A percentile compares a stretch with the other conserved stretches of the same genome.
phyloP scores from a whole-genome alignment of 1,140 invertebrate genomes.

The Agraylea sexmaculata region DNA sequence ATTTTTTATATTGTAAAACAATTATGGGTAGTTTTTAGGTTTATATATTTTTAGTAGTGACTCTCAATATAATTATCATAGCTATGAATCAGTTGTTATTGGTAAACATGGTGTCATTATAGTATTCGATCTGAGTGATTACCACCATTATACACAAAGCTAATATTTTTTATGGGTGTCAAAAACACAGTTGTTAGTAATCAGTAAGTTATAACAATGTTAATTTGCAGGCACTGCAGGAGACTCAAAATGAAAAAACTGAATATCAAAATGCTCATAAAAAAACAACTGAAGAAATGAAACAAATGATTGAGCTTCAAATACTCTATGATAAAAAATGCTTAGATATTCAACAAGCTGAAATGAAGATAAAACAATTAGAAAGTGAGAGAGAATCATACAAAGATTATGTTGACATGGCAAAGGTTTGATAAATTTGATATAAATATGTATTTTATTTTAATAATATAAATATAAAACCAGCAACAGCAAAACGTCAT shows the following conservation, averaged over 20 bases:
- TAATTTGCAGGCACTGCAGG: constrained; percentile 30
- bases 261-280: constrained; percentile 32
- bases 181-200: no score
- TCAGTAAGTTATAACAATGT: no score
- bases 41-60: no score
- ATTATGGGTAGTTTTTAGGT: no score
- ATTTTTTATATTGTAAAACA: neutral
- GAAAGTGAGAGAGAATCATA: constrained; percentile 50
- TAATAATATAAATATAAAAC: neutral
- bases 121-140: no score
- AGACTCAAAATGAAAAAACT: constrained; percentile 34
- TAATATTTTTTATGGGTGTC: neutral
- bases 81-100: no score
- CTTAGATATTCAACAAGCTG: constrained; percentile 39
- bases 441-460: constrained; percentile 5
- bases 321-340: constrained; percentile 37
- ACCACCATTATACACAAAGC: neutral
- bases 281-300: constrained; percentile 26
- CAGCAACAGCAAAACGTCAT: no score
- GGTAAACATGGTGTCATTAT: no score
- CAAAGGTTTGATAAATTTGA: constrained; percentile 34
- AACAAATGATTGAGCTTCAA: constrained; percentile 27
- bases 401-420: constrained; percentile 49
- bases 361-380: constrained; percentile 44
- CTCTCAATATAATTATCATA: no score